phyloP scores from a whole-genome alignment of 2,113 vertebrate genomes.

The Dasyornis broadbenti region DNA sequence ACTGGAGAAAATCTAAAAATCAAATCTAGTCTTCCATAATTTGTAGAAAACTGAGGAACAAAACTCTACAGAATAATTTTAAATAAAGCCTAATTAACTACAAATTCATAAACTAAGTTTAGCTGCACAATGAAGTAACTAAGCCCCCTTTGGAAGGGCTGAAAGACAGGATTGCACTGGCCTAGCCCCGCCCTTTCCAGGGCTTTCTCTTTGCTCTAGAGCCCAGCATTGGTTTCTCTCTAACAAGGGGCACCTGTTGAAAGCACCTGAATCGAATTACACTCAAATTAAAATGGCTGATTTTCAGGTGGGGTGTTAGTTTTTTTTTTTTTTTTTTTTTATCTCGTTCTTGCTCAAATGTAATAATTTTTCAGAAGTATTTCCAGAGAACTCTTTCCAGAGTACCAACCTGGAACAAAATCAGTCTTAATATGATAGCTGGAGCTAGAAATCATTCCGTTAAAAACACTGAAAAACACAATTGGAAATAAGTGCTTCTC shows the following conservation, averaged over 20 bases:
- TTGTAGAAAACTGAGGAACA: conserved; percentile 2
- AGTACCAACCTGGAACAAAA: neutral
- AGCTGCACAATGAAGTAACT: neutral
- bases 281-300: fast-evolving
- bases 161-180: neutral
- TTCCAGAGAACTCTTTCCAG: neutral
- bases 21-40: neutral
- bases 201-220: neutral
- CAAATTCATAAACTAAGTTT: neutral
- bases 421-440: neutral
- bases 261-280: neutral
- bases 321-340: fast-evolving
- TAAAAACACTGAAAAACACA: neutral
- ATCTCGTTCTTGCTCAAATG: neutral
- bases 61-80: neutral
- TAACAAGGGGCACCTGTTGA: neutral
- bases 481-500: neutral
- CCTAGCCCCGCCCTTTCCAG: neutral
- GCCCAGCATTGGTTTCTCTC: neutral
- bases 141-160: neutral
- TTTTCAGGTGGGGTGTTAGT: neutral
- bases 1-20: neutral
- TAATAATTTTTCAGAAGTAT: neutral
- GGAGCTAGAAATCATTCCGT: neutral
- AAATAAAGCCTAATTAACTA: conserved; percentile 38